A percentile compares a stretch with the other conserved stretches of the same genome.
phyloP scores from a whole-genome alignment of 2,113 vertebrate species.

The Phylloscopus trochiloides region DNA sequence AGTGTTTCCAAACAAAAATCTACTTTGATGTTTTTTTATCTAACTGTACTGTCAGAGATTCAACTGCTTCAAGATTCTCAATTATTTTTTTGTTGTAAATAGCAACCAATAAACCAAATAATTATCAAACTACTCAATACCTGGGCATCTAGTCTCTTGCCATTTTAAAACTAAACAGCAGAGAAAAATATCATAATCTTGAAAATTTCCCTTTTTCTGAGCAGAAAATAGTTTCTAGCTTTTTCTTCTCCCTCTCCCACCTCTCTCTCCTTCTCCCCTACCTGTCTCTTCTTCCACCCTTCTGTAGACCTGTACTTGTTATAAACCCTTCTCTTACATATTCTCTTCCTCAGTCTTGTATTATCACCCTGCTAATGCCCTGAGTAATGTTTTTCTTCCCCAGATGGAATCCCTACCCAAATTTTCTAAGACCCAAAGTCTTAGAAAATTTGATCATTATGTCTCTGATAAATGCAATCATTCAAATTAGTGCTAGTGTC shows the following conservation, averaged over 20 bases:
- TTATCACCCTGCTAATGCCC: neutral
- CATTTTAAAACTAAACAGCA: neutral
- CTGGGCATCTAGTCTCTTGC: accelerated
- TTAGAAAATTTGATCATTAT: neutral
- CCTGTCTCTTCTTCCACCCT: neutral
- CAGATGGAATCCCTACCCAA: neutral
- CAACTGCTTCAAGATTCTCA: neutral
- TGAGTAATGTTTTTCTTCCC: neutral
- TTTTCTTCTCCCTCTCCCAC: neutral
- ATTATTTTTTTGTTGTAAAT: neutral
- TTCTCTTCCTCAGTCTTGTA: neutral
- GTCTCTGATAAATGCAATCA: neutral
- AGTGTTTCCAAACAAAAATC: neutral
- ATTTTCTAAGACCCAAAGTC: neutral
- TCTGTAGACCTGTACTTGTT: neutral
- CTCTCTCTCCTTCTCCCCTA: neutral
- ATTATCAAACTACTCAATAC: neutral
- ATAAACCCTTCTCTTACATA: neutral
- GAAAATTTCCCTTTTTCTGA: neutral
- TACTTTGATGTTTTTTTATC: neutral
- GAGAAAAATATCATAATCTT: neutral
- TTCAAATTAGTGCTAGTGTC: neutral
- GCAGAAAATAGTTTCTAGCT: accelerated
- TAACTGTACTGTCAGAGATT: neutral
- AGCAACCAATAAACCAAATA: neutral